phyloP scores from a whole-genome alignment of 92 coral and sea anemone species.

The Muricea muricata region DNA sequence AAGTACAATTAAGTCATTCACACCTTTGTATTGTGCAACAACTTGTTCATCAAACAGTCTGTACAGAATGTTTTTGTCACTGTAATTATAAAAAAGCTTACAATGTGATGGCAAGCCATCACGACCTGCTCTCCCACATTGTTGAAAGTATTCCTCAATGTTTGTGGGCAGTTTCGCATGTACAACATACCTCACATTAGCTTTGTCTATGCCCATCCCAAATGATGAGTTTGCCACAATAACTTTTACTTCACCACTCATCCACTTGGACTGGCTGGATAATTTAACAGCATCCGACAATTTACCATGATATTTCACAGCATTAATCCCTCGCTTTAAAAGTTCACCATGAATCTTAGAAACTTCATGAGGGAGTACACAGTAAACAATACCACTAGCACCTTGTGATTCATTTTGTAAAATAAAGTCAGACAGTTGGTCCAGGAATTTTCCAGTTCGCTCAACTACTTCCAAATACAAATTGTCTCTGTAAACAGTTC shows the following conservation, averaged over 20 bases:
- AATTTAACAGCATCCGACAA: not conserved
- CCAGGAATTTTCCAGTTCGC: constrained; percentile 2
- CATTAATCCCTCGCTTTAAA: not conserved
- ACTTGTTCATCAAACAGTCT: constrained; percentile 28
- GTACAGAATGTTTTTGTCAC: constrained; percentile 35
- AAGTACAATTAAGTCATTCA: constrained; percentile 37
- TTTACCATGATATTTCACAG: constrained; percentile 16
- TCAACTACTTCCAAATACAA: constrained; percentile 43
- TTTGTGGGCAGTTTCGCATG: not conserved
- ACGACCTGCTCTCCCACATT: constrained; percentile 29
- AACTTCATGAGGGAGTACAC: not conserved
- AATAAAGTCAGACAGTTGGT: constrained; percentile 26
- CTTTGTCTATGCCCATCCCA: not conserved
- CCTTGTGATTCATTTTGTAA: not conserved
- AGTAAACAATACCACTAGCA: not conserved
- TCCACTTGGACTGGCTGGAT: not conserved
- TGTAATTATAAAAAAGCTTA: constrained; percentile 9
- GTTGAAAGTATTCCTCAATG: constrained; percentile 11
- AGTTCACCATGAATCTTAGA: not conserved
- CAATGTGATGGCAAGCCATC: constrained; percentile 48
- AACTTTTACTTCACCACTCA: not conserved
- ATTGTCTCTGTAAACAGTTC: constrained; percentile 52
- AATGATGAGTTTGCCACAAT: constrained; percentile 21
- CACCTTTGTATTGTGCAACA: constrained; percentile 19
- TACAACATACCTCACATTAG: not conserved